Evolutionary conservation across 2,888 invertebrate species (phyloP), one percentile per base, ranked within the genome.

Genomic region (Dorcus parallelipipedus): DNA sequence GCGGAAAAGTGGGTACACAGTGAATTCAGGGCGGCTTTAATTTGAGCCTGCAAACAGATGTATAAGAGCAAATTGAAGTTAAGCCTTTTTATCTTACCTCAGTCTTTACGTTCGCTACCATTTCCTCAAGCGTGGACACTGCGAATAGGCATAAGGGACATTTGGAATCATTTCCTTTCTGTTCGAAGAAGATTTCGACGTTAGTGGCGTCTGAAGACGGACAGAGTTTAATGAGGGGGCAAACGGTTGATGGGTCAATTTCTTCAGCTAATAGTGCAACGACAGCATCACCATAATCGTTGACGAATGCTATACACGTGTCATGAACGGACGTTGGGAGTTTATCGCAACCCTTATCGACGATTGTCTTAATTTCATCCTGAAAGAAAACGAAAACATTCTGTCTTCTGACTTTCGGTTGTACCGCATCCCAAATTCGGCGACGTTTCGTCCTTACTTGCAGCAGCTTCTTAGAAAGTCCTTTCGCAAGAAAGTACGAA

Each of bases 111-210:
- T 86, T 82, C 71, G 88, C 86, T 9, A 94, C 83, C 76, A 86
- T 82, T 39, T 84, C 79, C 71, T 91, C 88, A n/a, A 94, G 78
- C 76, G 91, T 86, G 57, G 86, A 83, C 0, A 95, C 85, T 3
- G 91, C 91, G 74, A 93, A 88, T 59, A 95, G 81, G 71, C 96
- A 96, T 7, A 95, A 79, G 1, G 92, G 89, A 72, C 95, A 94
- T 68, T 86, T 88, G 14, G 86, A 83, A 67, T 88, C 87, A 52
- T 86, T 84, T n/a, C 70, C 64, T 69, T 82, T 79, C 54, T 77
- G 76, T 61, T 72, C 69, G 59, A 81, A 74, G 65, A 83, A 80
- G 58, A 86, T 80, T 64, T 84, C 82, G 41, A 86, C 81, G 53
- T 83, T 81, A 49, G 76, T 75, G 17, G 82, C 81, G 23, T 78